phyloP scores from a whole-genome alignment of 2,797 vertebrate species.

The Macropus fuliginosus region DNA sequence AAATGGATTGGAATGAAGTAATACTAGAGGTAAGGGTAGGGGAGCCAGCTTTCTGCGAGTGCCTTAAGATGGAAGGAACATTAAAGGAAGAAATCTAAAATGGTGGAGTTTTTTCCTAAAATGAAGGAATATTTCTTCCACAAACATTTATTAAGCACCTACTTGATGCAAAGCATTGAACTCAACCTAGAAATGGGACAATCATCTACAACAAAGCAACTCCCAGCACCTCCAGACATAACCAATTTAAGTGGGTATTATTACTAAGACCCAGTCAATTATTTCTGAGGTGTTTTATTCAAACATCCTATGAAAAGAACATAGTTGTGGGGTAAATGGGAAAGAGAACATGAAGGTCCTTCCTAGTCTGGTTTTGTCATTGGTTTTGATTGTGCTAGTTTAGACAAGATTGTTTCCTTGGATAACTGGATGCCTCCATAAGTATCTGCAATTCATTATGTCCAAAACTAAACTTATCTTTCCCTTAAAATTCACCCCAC shows the following conservation, averaged over 20 bases:
- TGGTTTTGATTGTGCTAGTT: not conserved
- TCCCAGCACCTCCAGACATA: not conserved
- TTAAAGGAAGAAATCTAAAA: not conserved
- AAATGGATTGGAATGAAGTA: not conserved
- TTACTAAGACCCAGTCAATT: constrained; percentile 4
- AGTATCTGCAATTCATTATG: not conserved
- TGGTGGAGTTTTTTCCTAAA: not conserved
- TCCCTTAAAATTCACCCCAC: not conserved
- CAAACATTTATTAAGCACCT: not conserved
- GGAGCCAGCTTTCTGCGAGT: not conserved
- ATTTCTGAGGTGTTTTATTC: constrained; percentile 15
- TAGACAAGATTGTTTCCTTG: not conserved
- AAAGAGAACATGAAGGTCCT: not conserved
- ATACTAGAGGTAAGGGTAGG: not conserved
- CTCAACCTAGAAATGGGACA: not conserved
- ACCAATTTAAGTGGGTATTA: not conserved
- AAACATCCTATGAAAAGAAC: constrained; percentile 40
- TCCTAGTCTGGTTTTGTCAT: not conserved
- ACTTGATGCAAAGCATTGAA: not conserved
- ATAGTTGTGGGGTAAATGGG: not conserved
- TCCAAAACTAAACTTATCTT: not conserved
- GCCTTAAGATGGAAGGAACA: not conserved
- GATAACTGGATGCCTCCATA: not conserved
- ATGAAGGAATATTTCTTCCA: not conserved
- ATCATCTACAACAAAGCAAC: not conserved